These are phyloP conservation scores for Nanorana parkeri DNA, from an alignment of 2,113 vertebrate species.

Conservation along the genomic window DNA sequence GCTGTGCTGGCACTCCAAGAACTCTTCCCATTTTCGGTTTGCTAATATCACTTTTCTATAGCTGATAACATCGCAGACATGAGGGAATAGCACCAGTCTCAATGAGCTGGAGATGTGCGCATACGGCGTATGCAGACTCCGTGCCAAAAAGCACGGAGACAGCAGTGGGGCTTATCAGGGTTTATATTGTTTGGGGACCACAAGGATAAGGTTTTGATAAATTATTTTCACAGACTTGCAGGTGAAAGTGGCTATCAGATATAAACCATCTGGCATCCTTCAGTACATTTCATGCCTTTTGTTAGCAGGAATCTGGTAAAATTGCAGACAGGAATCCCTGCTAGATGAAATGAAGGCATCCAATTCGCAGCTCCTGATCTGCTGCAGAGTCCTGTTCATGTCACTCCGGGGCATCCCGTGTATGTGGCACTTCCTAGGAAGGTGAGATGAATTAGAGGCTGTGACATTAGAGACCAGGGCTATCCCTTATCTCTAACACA, in stretches of 20 bases:
- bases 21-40: slow-evolving; percentile 34
- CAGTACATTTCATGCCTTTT: neutral
- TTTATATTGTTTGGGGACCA: slow-evolving; percentile 43
- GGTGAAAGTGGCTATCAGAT: slow-evolving; percentile 19
- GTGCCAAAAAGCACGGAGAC: slow-evolving; percentile 17
- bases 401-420: slow-evolving; percentile 18
- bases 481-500: neutral
- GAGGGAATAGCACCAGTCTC: slow-evolving; percentile 36
- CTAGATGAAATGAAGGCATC: neutral
- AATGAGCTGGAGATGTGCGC: neutral
- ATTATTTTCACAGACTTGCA: slow-evolving; percentile 37
- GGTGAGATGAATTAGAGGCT: slow-evolving; percentile 26
- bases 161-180: slow-evolving; percentile 34
- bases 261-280: slow-evolving; percentile 15
- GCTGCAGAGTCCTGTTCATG: neutral
- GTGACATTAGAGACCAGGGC: slow-evolving; percentile 5
- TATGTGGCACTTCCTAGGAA: slow-evolving; percentile 31
- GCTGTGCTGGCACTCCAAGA: neutral
- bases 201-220: slow-evolving; percentile 35
- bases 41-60: slow-evolving; percentile 22
- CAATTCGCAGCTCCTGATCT: slow-evolving; percentile 18
- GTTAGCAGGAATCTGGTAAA: neutral
- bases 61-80: slow-evolving; percentile 32
- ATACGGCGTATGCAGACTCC: neutral
- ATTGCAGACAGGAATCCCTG: neutral